Evolutionary conservation across 2,113 vertebrate species (phyloP).

Genomic region (Callaeas wilsoni): DNA sequence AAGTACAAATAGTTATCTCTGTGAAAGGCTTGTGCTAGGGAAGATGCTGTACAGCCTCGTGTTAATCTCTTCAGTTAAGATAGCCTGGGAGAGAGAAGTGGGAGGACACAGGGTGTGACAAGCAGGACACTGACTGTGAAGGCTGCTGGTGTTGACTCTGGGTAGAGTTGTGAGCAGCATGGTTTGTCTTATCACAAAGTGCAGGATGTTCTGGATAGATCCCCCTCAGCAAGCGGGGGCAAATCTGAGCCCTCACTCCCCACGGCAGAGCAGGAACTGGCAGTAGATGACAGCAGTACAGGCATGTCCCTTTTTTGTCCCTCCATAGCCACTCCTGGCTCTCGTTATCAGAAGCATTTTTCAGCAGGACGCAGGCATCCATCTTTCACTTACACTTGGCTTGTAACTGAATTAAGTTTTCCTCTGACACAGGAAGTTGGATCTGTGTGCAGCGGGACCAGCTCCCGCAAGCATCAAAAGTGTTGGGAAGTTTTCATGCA

Average conservation of each 20-base stretch:
- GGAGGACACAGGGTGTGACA: neutral
- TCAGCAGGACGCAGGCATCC: neutral
- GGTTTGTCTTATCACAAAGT: neutral
- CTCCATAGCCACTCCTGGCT: neutral
- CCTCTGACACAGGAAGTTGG: neutral
- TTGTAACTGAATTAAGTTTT: neutral
- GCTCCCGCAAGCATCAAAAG: neutral
- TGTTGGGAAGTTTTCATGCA: neutral
- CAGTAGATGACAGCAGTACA: neutral
- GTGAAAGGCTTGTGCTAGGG: neutral
- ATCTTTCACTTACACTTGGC: neutral
- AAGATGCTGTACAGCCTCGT: neutral
- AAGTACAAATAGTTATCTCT: neutral
- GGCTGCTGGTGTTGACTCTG: neutral
- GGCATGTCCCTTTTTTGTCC: neutral
- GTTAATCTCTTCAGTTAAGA: neutral
- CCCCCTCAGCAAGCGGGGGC: neutral
- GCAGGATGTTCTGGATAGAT: neutral
- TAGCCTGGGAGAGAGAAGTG: neutral
- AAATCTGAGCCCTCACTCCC: neutral
- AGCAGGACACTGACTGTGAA: neutral
- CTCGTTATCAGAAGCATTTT: neutral
- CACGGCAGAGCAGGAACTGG: neutral
- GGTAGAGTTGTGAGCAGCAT: neutral
- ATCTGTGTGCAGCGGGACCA: neutral